A percentile compares a stretch with the other conserved stretches of the same genome.
Evolutionary conservation across 2,113 vertebrate genomes (phyloP).

Genomic region (Corvus moneduloides): DNA sequence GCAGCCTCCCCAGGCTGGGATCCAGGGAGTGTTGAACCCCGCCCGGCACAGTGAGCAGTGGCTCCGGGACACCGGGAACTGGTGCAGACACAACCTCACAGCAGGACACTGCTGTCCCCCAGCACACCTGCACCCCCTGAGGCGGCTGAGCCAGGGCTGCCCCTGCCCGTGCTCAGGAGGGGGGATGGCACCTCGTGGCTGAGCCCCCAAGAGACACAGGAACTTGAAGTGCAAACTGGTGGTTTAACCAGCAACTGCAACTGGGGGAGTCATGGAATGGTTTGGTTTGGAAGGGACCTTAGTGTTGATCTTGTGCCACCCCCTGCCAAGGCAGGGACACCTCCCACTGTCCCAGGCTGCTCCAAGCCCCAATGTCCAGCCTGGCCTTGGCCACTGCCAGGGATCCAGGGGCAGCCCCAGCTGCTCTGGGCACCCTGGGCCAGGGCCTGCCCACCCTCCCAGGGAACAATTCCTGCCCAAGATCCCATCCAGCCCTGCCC

Average conservation of each 20-base stretch:
- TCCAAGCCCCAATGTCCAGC: accelerated
- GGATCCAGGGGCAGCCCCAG: neutral
- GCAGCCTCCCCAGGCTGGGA: neutral
- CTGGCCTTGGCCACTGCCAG: neutral
- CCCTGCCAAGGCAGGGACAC: neutral
- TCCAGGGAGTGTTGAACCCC: neutral
- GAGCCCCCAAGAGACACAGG: neutral
- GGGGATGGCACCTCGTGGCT: neutral
- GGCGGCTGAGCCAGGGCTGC: neutral
- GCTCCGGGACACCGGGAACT: neutral
- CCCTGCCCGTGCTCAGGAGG: accelerated
- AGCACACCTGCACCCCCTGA: neutral
- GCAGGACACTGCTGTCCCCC: neutral
- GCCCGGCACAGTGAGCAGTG: accelerated
- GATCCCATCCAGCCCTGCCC: neutral
- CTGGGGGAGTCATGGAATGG: neutral
- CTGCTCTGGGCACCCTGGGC: neutral
- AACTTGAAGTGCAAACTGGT: accelerated
- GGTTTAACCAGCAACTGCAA: neutral
- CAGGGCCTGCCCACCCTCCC: neutral
- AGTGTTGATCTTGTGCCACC: neutral
- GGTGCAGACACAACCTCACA: neutral
- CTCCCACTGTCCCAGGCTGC: accelerated
- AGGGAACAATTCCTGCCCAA: neutral
- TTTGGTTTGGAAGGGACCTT: neutral